These are phyloP conservation scores for Platycheirus albimanus DNA, from an alignment of 2,888 invertebrate genomes.

Conservation along the genomic window DNA sequence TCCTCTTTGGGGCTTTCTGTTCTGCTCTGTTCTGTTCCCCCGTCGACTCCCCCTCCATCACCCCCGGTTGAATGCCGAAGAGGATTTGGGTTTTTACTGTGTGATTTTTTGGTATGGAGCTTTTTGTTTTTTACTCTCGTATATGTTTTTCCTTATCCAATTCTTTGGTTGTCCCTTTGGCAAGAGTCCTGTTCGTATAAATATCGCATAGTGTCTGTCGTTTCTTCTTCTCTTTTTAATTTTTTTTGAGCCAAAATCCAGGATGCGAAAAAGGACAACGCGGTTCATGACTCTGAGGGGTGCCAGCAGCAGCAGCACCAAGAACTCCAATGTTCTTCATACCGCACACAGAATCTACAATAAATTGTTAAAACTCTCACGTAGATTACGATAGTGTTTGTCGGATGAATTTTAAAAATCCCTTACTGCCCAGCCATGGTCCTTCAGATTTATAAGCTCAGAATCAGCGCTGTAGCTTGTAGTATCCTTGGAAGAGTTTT, in stretches of 20 bases:
- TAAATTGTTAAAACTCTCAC: slow-evolving; percentile 76
- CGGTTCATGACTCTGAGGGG: slow-evolving; percentile 36
- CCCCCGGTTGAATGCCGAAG: too few relatives aligned
- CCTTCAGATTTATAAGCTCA: slow-evolving; percentile 45
- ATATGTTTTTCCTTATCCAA: slow-evolving; percentile 63
- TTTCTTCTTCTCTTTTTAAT: too few relatives aligned
- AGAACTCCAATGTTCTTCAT: slow-evolving; percentile 9
- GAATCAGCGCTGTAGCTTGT: slow-evolving; percentile 14
- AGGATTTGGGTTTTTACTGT: slow-evolving; percentile 2
- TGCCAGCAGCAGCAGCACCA: slow-evolving; percentile 28
- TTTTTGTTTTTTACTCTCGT: slow-evolving; percentile 32
- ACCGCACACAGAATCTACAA: slow-evolving; percentile 33
- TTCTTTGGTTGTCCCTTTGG: slow-evolving; percentile 56
- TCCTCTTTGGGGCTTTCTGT: slow-evolving; percentile 4
- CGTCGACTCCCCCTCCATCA: not conserved
- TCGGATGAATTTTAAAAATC: slow-evolving; percentile 76
- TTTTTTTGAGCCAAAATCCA: slow-evolving; percentile 15
- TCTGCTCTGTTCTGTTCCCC: too few relatives aligned
- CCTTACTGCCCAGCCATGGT: slow-evolving; percentile 52
- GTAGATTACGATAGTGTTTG: slow-evolving; percentile 76
- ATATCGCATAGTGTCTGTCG: slow-evolving; percentile 26
- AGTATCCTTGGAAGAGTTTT: not conserved
- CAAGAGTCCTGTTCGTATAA: slow-evolving; percentile 10
- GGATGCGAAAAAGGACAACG: slow-evolving; percentile 42
- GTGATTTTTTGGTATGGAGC: slow-evolving; percentile 31